Conservation (phyloP, 2,888 invertebrate species). For the Vannuccia rotundouncinata region DNA sequence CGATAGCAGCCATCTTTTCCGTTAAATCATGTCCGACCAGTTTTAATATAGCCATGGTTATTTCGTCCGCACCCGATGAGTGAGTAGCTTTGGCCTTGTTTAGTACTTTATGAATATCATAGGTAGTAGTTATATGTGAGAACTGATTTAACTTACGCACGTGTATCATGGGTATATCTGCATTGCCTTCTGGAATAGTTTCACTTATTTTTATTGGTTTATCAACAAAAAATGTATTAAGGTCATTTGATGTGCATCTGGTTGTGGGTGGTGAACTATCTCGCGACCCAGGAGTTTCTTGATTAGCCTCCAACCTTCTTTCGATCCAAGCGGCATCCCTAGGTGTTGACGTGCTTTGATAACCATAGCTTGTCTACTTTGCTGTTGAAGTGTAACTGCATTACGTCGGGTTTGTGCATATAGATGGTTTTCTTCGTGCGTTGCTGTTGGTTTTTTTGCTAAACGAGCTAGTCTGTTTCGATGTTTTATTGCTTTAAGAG, state of each 20-base stretch:
- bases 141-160: slow-evolving; percentile 24
- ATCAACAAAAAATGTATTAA: slow-evolving; percentile 23
- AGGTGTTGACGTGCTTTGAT: background rate
- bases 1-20: background rate
- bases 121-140: background rate
- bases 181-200: slow-evolving; percentile 26
- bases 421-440: background rate
- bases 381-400: background rate
- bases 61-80: slow-evolving; percentile 8
- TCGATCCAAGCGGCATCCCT: background rate
- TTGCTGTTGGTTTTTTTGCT: background rate
- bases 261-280: background rate
- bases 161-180: slow-evolving; percentile 22
- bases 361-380: background rate
- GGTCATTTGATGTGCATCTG: slow-evolving; percentile 1
- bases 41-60: background rate
- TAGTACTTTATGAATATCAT: background rate
- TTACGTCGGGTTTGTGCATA: background rate
- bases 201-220: slow-evolving; percentile 14
- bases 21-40: background rate
- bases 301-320: background rate
- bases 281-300: background rate
- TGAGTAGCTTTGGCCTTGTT: background rate
- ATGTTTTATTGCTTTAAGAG: slow-evolving; percentile 1
- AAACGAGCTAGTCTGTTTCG: background rate